A percentile compares a stretch with the other conserved stretches of the same genome.
These are phyloP conservation scores for Plectropomus leopardus DNA, from an alignment of 2,113 vertebrate genomes.

Conservation along the genomic window DNA sequence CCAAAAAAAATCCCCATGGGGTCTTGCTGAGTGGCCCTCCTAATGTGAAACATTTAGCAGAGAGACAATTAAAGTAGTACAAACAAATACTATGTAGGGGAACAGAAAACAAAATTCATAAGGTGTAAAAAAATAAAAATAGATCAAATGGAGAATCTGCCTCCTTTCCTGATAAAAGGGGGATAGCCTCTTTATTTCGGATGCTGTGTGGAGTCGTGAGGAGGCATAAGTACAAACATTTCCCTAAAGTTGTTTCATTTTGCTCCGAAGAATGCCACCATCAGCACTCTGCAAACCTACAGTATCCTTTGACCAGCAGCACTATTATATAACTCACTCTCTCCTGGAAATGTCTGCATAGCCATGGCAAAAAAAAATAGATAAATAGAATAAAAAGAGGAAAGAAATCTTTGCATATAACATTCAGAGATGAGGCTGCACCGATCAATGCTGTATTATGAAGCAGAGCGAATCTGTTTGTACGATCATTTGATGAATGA, in stretches of 20 bases:
- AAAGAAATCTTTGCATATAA: slow-evolving; percentile 43
- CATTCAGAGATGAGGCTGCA: slow-evolving; percentile 28
- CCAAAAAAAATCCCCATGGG: too few relatives aligned
- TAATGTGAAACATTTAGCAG: too few relatives aligned
- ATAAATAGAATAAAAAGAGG: neutral
- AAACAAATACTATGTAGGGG: too few relatives aligned
- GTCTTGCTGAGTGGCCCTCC: too few relatives aligned
- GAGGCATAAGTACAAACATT: slow-evolving; percentile 33
- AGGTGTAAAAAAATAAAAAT: too few relatives aligned
- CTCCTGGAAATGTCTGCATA: slow-evolving; percentile 51
- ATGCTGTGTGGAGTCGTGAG: slow-evolving; percentile 24
- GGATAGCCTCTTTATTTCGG: slow-evolving; percentile 28
- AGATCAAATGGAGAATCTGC: too few relatives aligned
- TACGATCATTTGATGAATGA: slow-evolving; percentile 48
- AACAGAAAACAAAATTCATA: too few relatives aligned
- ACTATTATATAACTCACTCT: slow-evolving; percentile 59
- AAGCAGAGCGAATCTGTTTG: slow-evolving; percentile 55
- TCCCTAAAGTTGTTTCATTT: slow-evolving; percentile 55
- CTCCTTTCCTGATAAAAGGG: slow-evolving; percentile 47
- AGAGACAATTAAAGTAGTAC: too few relatives aligned
- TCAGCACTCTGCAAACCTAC: slow-evolving; percentile 66
- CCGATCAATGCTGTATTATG: slow-evolving; percentile 43
- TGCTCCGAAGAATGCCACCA: slow-evolving; percentile 43
- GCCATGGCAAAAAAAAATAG: slow-evolving; percentile 4
- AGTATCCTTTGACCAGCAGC: slow-evolving; percentile 67